Base-by-base conservation (phyloP, 2,888 invertebrate genomes). In the Junonia oenone region DNA sequence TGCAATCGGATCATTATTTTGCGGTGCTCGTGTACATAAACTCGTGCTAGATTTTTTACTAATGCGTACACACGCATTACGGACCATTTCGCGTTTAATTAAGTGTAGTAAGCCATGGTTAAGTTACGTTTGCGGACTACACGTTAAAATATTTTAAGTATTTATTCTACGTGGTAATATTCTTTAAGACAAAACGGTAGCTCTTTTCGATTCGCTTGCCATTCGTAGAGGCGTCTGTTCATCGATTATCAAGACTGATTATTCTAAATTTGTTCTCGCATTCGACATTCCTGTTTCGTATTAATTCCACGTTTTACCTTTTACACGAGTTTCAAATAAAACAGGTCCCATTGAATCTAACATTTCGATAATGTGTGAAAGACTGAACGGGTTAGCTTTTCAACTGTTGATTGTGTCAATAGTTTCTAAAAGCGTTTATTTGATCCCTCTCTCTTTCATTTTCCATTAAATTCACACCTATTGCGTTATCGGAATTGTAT, bases 21-120 rank as follows among this genome's bases (percentile, higher is more conserved):
- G 81, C 82, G 90, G 89, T 90, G 90, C 89, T 89, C 85, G 81
- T 87, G 86, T 90, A 85, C 76, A 87, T 85, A 88, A n/a, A 73
- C 72, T 76, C 72, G 85, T 87, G 86, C 86, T 88, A 89, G 87
- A 87, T 89, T 89, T 90, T 89, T 83, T 88, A 89, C 87, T 78
- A 80, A 79, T 77, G 77, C 83, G 83, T 85, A 83, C 78, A 83
- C 77, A 78, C 68, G 71, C 57, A 66, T 79, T 81, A 84, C 75
- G 87, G 86, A 87, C 87, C 84, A 86, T 83, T 82, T 76, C 78
- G 75, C 73, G 71, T 67, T 71, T 71, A 70, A 62, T 48, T 63
- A 74, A 71, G 70, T 61, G 54, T 64, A 63, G 62, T 57, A 67
- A 65, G 71, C 67, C 67, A 65, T 74, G 59, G 66, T 65, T 63